A percentile compares a stretch with the other conserved stretches of the same genome.
Evolutionary conservation across 2,113 vertebrate species (phyloP).

Genomic region (Menidia beryllina): DNA sequence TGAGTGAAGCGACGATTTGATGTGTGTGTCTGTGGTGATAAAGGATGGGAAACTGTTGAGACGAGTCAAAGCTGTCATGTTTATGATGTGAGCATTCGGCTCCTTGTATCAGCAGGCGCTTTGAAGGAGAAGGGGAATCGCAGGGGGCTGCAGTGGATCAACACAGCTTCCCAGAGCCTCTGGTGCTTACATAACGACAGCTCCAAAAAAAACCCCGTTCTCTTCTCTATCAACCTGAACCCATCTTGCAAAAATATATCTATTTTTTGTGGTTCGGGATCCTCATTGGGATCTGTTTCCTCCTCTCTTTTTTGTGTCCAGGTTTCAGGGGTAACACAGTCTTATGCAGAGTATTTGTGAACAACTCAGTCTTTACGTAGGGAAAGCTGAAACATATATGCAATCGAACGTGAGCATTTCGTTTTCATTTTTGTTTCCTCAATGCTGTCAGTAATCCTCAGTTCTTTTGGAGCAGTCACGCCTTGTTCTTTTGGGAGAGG

Average conservation of each 20-base stretch:
- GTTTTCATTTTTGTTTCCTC: not conserved
- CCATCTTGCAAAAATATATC: conserved; percentile 25
- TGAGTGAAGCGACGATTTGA: conserved; percentile 8
- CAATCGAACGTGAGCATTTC: not conserved
- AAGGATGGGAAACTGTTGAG: conserved; percentile 36
- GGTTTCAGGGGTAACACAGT: conserved; percentile 9
- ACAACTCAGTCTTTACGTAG: not conserved
- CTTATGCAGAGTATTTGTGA: not conserved
- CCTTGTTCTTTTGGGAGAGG: not conserved
- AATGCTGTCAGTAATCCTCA: not conserved
- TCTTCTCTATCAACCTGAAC: conserved; percentile 49
- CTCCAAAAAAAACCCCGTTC: conserved; percentile 53
- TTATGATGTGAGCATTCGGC: conserved; percentile 42
- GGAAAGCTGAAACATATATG: not conserved
- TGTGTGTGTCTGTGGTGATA: not conserved
- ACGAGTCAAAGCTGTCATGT: conserved; percentile 41
- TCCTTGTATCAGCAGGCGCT: conserved; percentile 57
- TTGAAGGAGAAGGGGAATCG: conserved; percentile 60
- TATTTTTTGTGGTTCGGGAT: conserved; percentile 11
- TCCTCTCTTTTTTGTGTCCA: conserved; percentile 7
- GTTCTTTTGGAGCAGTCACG: not conserved
- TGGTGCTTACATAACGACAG: conserved; percentile 65
- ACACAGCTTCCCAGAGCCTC: conserved; percentile 63
- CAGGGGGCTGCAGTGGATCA: conserved; percentile 53
- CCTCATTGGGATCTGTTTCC: not conserved